phyloP scores from a whole-genome alignment of 2,888 invertebrate species.

The Ctena decussata region DNA sequence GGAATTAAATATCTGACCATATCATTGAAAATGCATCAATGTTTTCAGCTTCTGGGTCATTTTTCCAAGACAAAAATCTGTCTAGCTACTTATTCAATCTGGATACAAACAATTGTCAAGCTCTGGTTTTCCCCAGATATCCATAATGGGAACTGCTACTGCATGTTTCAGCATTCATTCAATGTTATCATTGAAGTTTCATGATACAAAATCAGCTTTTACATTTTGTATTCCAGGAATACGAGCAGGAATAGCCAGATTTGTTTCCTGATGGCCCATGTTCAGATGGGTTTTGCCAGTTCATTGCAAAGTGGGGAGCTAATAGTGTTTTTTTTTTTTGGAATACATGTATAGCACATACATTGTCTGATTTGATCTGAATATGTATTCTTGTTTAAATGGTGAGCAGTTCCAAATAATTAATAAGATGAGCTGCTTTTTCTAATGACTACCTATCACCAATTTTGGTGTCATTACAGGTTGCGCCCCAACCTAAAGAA shows the following conservation, averaged over 20 bases:
- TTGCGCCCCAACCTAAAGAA: slow-evolving; percentile 16
- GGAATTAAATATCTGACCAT: slow-evolving; percentile 33
- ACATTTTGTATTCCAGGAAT: slow-evolving; percentile 29
- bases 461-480: not conserved
- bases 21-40: slow-evolving; percentile 46
- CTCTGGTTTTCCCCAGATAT: not conserved
- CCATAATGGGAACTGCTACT: slow-evolving; percentile 7
- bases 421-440: slow-evolving; percentile 16
- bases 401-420: slow-evolving; percentile 18
- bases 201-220: slow-evolving; percentile 33
- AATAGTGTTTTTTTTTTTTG: not conserved
- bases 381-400: not conserved
- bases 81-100: too few species aligned
- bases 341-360: not conserved
- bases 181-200: slow-evolving; percentile 40
- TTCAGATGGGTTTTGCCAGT: not conserved
- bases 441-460: slow-evolving; percentile 8
- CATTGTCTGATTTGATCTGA: not conserved
- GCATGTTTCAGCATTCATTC: slow-evolving; percentile 41
- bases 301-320: not conserved
- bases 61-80: slow-evolving; percentile 48
- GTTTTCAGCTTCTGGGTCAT: slow-evolving; percentile 51
- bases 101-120: slow-evolving; percentile 53
- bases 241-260: slow-evolving; percentile 46
- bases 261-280: slow-evolving; percentile 35